Evolutionary conservation across 2,888 invertebrate species (phyloP), one percentile per base, ranked within the genome.

Genomic region (Caenorhabditis sinica): DNA sequence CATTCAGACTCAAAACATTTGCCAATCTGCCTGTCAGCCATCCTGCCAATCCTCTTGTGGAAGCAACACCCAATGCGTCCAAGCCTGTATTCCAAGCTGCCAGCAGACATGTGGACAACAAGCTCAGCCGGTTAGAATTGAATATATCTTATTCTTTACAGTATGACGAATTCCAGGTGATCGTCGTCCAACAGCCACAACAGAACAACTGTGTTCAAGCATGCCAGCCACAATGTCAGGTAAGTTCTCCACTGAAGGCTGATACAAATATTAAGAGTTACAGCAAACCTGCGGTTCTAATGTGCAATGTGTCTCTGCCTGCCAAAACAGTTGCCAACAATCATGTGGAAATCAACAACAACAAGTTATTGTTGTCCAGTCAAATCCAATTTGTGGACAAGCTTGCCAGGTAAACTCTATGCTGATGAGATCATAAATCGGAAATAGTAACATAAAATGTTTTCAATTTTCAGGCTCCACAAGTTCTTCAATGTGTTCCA

Each of bases 21-120:
- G 89, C 40, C 85, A 77, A n/a, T 86, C 88, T 36, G 88, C 89
- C 23, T 89, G 89, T 56, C 88, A 89, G 56, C 89, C 88, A 51
- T 86, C 85, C 2, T 88, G 86, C 74, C 85, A 91, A 80, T 88
- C 88, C 11, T 83, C 87, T 11, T 91, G 91, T 77, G 80, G 81
- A 58, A 76, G 83, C 58, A 91, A 90, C 76, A 87, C 90, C 13
- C 89, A 90, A 72, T 91, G 91, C 73, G 88, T 90, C 6, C 90
- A 89, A 74, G 84, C 90, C 8, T 91, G 91, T 65, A 85, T 91
- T 30, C 90, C 89, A 49, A 88, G 87, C 23, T 91, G 91, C 72
- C 89, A 90, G 79, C 79, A 79, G 40, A 89, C 89, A n/a, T 91
- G 91, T 61, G 87, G 88, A 40, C 87, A 87, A 69, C 89, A 83